These are phyloP conservation scores for Ernsta delagoae DNA, from an alignment of 2,888 invertebrate species.

Conservation along the genomic window DNA sequence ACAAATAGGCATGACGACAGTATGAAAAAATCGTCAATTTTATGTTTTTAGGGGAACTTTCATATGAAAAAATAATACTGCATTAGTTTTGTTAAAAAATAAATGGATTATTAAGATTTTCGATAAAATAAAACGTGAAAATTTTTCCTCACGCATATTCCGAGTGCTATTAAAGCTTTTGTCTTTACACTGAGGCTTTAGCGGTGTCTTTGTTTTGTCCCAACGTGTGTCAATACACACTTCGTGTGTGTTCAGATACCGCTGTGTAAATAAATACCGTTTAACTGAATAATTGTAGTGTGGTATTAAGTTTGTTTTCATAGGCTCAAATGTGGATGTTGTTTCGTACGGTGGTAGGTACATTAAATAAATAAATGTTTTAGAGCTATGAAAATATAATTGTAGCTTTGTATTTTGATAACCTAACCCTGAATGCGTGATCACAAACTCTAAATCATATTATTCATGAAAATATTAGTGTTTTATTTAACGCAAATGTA, in stretches of 20 bases:
- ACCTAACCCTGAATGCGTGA: no score
- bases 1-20: not conserved
- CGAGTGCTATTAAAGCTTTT: slow-evolving; percentile 30
- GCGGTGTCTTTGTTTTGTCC: slow-evolving; percentile 13
- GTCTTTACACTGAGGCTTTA: slow-evolving; percentile 20
- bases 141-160: no score
- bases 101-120: no score
- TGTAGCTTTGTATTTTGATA: no score
- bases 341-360: not conserved
- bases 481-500: not conserved
- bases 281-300: slow-evolving; percentile 11
- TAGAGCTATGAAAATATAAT: no score
- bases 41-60: no score
- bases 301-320: slow-evolving; percentile 13
- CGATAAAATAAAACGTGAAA: no score
- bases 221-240: slow-evolving; percentile 20
- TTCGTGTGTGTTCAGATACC: slow-evolving; percentile 8
- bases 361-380: not conserved
- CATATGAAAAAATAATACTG: no score
- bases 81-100: no score
- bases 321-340: not conserved
- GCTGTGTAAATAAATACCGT: slow-evolving; percentile 21
- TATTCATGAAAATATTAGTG: no score
- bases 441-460: no score
- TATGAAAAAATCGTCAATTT: no score